Conservation (phyloP, 1,140 invertebrate genomes). For the Drosophila tropicalis region DNA sequence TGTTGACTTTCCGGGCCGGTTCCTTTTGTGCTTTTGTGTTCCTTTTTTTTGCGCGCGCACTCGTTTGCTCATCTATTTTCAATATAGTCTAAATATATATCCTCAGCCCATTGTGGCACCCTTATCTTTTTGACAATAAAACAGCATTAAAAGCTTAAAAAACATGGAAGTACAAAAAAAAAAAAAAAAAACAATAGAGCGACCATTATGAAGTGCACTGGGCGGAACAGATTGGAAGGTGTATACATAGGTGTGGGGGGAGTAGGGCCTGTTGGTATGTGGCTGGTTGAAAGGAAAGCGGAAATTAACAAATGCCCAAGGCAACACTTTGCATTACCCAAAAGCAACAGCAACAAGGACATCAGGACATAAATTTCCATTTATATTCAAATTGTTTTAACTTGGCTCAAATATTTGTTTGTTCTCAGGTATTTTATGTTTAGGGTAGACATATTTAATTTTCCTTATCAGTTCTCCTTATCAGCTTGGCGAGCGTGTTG, state of each 20-base stretch:
- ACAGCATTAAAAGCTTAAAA: slow-evolving; percentile 65
- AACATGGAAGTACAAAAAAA: slow-evolving; percentile 27
- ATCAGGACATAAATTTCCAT: slow-evolving; percentile 50
- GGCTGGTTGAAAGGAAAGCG: slow-evolving; percentile 41
- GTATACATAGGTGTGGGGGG: too few species aligned
- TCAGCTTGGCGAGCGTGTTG: neutral
- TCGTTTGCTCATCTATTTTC: slow-evolving; percentile 18
- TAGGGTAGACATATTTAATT: slow-evolving; percentile 17
- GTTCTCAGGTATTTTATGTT: slow-evolving; percentile 12
- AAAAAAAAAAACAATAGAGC: slow-evolving; percentile 52
- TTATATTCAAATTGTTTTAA: slow-evolving; percentile 72
- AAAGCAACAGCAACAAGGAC: slow-evolving; percentile 11
- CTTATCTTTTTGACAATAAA: slow-evolving; percentile 74
- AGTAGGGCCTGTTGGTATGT: neutral
- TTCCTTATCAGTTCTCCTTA: slow-evolving; percentile 26
- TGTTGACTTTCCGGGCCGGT: neutral
- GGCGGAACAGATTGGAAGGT: neutral
- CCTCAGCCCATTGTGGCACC: slow-evolving; percentile 41
- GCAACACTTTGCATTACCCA: slow-evolving; percentile 62
- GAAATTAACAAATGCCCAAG: slow-evolving; percentile 71
- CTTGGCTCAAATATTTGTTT: slow-evolving; percentile 45
- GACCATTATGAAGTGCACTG: slow-evolving; percentile 6
- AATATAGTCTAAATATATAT: slow-evolving; percentile 39
- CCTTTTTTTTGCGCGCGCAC: too few species aligned
- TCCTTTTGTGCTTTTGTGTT: too few species aligned